These are phyloP conservation scores for Drosophila aldrichi DNA, from an alignment of 2,888 invertebrate genomes.

Conservation along the genomic window DNA sequence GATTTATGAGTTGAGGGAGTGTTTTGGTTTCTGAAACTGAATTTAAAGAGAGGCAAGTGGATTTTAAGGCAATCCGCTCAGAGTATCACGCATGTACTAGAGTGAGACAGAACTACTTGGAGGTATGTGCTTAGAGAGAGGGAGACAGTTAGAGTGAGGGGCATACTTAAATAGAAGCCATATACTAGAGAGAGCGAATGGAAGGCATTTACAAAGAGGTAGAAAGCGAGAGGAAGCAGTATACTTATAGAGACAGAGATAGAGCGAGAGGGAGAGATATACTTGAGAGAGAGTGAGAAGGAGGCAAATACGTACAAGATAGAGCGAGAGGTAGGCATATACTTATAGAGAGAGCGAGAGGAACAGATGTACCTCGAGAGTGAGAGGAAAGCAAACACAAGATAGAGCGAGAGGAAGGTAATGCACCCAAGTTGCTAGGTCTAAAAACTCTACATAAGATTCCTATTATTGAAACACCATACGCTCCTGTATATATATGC, in stretches of 20 bases:
- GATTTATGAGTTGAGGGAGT: too few relatives aligned
- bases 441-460: neutral
- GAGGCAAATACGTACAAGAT: neutral
- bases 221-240: too few relatives aligned
- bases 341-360: too few relatives aligned
- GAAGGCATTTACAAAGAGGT: too few relatives aligned
- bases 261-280: neutral
- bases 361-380: too few relatives aligned
- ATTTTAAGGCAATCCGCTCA: neutral
- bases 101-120: neutral
- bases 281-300: neutral
- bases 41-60: too few relatives aligned
- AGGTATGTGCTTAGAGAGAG: too few relatives aligned
- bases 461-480: neutral
- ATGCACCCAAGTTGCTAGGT: neutral
- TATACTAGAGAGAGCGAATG: too few relatives aligned
- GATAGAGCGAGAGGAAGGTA: neutral
- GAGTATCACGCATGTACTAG: neutral
- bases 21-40: too few relatives aligned
- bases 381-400: too few relatives aligned
- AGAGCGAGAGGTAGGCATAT: too few relatives aligned
- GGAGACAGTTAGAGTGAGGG: neutral
- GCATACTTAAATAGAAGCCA: neutral
- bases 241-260: neutral
- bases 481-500: too few relatives aligned